Percentiles rank a stretch among this genome's conserved stretches.
Evolutionary conservation across 2,797 vertebrate genomes (phyloP).

Genomic region (Pithecia hirsuta): DNA sequence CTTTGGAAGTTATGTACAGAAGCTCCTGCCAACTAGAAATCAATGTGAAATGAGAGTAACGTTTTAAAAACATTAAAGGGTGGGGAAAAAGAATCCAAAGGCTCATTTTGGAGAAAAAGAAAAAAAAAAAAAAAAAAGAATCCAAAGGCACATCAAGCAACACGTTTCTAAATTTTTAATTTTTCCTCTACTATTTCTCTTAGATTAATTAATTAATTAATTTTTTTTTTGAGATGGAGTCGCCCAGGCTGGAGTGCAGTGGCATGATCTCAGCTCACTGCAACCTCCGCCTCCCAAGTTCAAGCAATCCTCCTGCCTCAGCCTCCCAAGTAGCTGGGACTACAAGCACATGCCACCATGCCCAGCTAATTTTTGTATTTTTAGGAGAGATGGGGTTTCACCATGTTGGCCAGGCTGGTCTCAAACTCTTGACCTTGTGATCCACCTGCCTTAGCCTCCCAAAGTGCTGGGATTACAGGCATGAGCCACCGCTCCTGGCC

Average conservation of each 20-base stretch:
- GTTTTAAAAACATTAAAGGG: background rate
- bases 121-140: background rate
- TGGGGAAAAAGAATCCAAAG: background rate
- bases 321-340: background rate
- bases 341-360: background rate
- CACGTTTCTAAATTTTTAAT: slow-evolving; percentile 32
- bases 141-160: slow-evolving; percentile 11
- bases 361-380: background rate
- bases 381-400: background rate
- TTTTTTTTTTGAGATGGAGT: too few species aligned
- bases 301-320: background rate
- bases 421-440: background rate
- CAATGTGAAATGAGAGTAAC: slow-evolving; percentile 35
- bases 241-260: background rate
- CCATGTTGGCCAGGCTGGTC: background rate
- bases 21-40: slow-evolving; percentile 13
- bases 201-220: background rate
- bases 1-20: background rate
- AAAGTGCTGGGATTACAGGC: background rate
- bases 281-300: background rate
- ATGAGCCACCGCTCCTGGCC: background rate
- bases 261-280: background rate
- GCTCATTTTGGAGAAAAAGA: background rate
- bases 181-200: background rate
- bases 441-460: background rate